Base-by-base conservation (phyloP, 1,140 invertebrate genomes). In the Polypedilum vanderplanki region DNA sequence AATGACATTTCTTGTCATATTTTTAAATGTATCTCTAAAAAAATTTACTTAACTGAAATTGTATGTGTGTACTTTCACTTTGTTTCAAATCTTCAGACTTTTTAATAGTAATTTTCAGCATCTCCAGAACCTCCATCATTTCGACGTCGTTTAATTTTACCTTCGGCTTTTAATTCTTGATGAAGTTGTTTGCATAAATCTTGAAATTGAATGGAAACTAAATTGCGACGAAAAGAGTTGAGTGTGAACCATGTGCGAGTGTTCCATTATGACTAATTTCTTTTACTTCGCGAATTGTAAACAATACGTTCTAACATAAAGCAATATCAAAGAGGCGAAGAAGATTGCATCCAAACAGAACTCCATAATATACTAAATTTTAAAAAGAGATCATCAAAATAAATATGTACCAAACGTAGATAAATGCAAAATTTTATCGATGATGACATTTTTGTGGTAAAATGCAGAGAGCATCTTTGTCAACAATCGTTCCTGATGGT, bases 331-430 rank as follows among this genome's bases (percentile, higher is more conserved):
- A 15, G 15, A 57, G 1, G 9, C 81, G 81, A 70, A 81, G 70
- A 77, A 79, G 73, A 20, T 78, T 73, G 78, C 75, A 77, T 57
- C 76, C 80, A 76, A 79, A 73, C n/a, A 79, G 57, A 17, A 77
- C 12, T 1, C 78, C 7, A 33, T 12, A 57, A 15, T 57, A 57
- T 4, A 57, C 15, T 3, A 57, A 57, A 15, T 57, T 12, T 4
- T 4, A 12, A 57, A 84, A 84, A 1, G 90, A 88, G 7, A 93
- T 74, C 18, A 87, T 78, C 12, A 87, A 83, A 41, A 94, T 82
- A 24, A 90, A 80, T 41, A 92, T 85, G 74, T 93, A 89, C 93
- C 93, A 95, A 80, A 93, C 89, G 90, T 91, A 93, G 0, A 93
- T 73, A 94, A 88, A 10, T 90, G 84, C 78, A 92, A 94, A 73